Evolutionary conservation across 2,888 invertebrate genomes (phyloP).

Genomic region (Ferrisia virgata): DNA sequence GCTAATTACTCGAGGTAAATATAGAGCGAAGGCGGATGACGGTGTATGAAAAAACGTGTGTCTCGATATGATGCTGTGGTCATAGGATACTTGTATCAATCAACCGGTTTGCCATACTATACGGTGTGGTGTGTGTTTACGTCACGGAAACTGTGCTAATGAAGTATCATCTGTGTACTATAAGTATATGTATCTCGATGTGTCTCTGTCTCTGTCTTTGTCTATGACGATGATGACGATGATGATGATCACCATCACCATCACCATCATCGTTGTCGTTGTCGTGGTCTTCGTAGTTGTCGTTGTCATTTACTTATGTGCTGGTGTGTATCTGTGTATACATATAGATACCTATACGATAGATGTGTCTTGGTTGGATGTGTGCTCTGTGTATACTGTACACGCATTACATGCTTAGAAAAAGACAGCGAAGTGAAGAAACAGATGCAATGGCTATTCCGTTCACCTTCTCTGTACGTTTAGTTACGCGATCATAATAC

Average conservation of each 20-base stretch:
- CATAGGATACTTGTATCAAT: constrained; percentile 34
- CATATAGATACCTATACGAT: too few relatives aligned
- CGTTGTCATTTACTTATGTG: not conserved
- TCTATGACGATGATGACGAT: too few relatives aligned
- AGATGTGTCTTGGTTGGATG: not conserved
- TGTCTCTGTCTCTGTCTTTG: not conserved
- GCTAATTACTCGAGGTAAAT: constrained; percentile 35
- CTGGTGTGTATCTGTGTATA: too few relatives aligned
- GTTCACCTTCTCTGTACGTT: constrained; percentile 32
- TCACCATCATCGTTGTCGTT: too few relatives aligned
- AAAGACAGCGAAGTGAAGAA: constrained; percentile 2
- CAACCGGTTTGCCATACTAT: constrained; percentile 34
- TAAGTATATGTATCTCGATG: not conserved
- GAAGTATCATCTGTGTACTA: constrained; percentile 36
- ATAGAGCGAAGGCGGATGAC: not conserved
- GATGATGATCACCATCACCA: too few relatives aligned
- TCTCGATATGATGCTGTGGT: constrained; percentile 5
- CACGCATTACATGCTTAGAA: not conserved
- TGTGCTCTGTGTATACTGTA: not conserved
- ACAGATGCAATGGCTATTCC: constrained; percentile 25
- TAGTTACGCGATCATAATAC: constrained; percentile 37
- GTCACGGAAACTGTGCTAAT: constrained; percentile 41
- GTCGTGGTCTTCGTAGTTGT: too few relatives aligned
- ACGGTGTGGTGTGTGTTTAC: constrained; percentile 23
- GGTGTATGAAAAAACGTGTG: not conserved